Conservation (phyloP, 1,140 invertebrate genomes). For the Halictus rubicundus region DNA sequence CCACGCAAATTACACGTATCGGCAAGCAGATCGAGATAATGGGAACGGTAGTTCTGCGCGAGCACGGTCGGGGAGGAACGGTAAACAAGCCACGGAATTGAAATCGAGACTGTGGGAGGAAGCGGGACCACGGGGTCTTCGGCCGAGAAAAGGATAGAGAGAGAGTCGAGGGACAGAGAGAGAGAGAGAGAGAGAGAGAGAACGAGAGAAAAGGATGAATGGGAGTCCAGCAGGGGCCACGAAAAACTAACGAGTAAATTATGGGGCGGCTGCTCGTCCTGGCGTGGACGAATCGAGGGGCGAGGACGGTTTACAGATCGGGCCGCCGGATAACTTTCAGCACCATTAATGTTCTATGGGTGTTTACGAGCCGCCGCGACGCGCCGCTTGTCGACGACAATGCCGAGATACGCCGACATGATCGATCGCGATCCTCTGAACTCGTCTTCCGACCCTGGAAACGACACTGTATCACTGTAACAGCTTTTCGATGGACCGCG, state of each 20-base stretch:
- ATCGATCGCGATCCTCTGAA: slow-evolving; percentile 23
- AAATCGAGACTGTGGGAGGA: slow-evolving; percentile 42
- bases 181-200: neutral
- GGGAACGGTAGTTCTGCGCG: slow-evolving; percentile 16
- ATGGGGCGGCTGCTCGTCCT: slow-evolving; percentile 67
- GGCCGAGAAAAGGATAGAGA: too few relatives aligned
- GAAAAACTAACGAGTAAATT: slow-evolving; percentile 75
- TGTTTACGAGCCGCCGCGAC: slow-evolving; percentile 53
- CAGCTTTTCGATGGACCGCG: too few relatives aligned
- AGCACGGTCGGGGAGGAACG: slow-evolving; percentile 16
- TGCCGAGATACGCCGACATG: slow-evolving; percentile 27
- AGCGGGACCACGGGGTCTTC: too few relatives aligned
- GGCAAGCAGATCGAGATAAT: slow-evolving; percentile 63
- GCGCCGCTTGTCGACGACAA: slow-evolving; percentile 44
- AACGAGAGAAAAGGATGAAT: slow-evolving; percentile 1
- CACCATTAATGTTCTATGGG: slow-evolving; percentile 65
- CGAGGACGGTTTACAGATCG: slow-evolving; percentile 56
- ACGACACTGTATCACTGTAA: neutral
- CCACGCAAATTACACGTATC: slow-evolving; percentile 63
- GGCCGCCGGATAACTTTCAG: slow-evolving; percentile 70
- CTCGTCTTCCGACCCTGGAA: neutral
- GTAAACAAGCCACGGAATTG: slow-evolving; percentile 51
- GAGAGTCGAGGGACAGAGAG: neutral
- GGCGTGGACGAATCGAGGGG: slow-evolving; percentile 46
- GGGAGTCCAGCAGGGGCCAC: slow-evolving; percentile 40